Evolutionary conservation across 2,113 vertebrate species (phyloP).

Genomic region (Corythoichthys intestinalis): DNA sequence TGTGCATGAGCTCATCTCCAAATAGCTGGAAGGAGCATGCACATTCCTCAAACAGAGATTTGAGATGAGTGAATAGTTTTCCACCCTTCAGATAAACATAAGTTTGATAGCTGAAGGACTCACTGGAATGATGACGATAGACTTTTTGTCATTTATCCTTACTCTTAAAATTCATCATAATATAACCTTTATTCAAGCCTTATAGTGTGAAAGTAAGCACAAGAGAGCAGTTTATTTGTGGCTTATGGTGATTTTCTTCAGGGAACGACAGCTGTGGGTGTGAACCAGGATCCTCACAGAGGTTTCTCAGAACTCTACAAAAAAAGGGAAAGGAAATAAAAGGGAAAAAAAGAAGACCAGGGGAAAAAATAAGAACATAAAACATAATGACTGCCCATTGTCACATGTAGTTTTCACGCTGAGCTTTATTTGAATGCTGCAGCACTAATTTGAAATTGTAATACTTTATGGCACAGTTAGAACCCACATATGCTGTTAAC

Average conservation of each 20-base stretch:
- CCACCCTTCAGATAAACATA: background rate
- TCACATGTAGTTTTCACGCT: background rate
- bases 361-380: background rate
- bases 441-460: background rate
- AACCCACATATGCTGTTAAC: background rate
- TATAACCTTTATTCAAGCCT: background rate
- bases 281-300: background rate
- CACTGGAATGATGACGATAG: background rate
- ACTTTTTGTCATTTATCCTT: background rate
- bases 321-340: background rate
- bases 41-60: slow-evolving; percentile 1
- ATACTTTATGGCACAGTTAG: background rate
- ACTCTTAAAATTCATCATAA: background rate
- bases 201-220: background rate
- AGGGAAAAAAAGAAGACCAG: too few relatives aligned
- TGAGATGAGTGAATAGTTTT: background rate
- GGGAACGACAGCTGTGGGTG: background rate
- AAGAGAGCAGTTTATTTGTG: background rate
- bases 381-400: background rate
- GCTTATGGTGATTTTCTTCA: background rate
- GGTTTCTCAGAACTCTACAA: background rate
- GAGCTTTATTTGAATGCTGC: background rate
- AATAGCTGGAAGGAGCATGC: background rate
- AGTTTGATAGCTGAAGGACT: background rate
- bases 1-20: background rate